Evolutionary conservation across 2,113 vertebrate species (phyloP), one percentile per base, ranked within the genome.

Genomic region (Miniopterus natalensis): DNA sequence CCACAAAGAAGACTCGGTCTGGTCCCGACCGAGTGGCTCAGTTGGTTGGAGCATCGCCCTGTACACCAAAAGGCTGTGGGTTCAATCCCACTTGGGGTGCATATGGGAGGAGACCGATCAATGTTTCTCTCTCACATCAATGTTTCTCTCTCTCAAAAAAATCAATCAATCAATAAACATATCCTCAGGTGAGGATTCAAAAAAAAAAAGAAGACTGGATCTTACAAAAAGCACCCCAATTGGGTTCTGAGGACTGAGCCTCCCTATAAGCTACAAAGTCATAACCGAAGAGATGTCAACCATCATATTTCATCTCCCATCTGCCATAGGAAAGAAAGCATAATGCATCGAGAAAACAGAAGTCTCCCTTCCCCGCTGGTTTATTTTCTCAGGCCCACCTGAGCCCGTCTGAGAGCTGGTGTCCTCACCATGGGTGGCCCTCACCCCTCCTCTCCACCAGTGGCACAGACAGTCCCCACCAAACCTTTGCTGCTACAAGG

Each of bases 351-450:
- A 73, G 36, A 47, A 36, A n/a, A 63, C 7, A 29, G 11, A 51
- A 81, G 15, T 15, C 65, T 23, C 42, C 6, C 78, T 21, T 3
- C 47, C 61, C 2, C 31, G 29, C 45, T 53, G 29, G 47, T 40
- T 25, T 73, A 25, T 14, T 14, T 55, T n/a, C 84, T 66, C 27
- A 14, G 73, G 36, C 27, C 6, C 0, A 0, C 40, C 7, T 3
- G 3, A 40, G 23, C 17, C 29, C 23, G 21, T 0, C 13, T 0
- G 31, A 18, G 14, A 49, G 45, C 25, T 10, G 53, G 63, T 1
- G 25, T 6, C 27, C 15, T 6, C 3, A 0, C 3, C 10, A 3
- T 10, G 11, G 0, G 3, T 2, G n/a, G 47, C 27, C 81, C 23
- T 17, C 29, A 29, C 36, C 23, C 23, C 3, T 0, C 57, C 15